Evolutionary conservation across 2,113 vertebrate species (phyloP).

Genomic region (Malurus elegans): DNA sequence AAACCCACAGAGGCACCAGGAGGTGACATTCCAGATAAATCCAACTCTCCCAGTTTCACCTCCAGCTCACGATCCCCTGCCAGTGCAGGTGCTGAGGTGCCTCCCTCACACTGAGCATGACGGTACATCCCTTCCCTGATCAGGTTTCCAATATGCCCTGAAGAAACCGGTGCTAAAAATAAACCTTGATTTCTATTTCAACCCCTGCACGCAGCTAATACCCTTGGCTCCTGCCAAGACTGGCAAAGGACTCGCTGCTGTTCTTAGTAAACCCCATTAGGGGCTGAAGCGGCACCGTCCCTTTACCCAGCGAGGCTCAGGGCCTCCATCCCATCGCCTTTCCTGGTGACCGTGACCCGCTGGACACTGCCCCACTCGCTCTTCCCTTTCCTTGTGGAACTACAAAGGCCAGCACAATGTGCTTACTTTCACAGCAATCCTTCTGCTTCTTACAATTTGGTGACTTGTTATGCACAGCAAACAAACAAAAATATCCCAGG

Average conservation of each 20-base stretch:
- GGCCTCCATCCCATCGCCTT: neutral
- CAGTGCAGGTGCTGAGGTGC: neutral
- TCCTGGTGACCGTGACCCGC: rapidly evolving
- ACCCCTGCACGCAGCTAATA: constrained; percentile 20
- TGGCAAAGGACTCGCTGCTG: neutral
- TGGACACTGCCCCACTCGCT: rapidly evolving
- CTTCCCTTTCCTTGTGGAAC: rapidly evolving
- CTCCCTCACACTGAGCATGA: neutral
- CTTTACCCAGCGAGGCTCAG: neutral
- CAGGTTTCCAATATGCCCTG: constrained; percentile 10
- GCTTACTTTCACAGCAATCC: neutral
- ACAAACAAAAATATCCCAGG: neutral
- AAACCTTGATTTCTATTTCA: constrained; percentile 43
- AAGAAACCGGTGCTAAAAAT: constrained; percentile 23
- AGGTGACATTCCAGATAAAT: neutral
- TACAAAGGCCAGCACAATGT: neutral
- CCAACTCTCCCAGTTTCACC: neutral
- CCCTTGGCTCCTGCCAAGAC: neutral
- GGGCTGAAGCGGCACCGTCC: rapidly evolving
- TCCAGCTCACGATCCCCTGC: rapidly evolving
- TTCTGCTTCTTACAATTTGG: neutral
- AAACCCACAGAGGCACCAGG: neutral
- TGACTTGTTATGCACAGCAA: neutral
- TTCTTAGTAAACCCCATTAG: constrained; percentile 19
- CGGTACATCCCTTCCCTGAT: rapidly evolving